A percentile compares a stretch with the other conserved stretches of the same genome.
phyloP scores from a whole-genome alignment of 2,113 vertebrate species.

The Chamaetylas fuelleborni region DNA sequence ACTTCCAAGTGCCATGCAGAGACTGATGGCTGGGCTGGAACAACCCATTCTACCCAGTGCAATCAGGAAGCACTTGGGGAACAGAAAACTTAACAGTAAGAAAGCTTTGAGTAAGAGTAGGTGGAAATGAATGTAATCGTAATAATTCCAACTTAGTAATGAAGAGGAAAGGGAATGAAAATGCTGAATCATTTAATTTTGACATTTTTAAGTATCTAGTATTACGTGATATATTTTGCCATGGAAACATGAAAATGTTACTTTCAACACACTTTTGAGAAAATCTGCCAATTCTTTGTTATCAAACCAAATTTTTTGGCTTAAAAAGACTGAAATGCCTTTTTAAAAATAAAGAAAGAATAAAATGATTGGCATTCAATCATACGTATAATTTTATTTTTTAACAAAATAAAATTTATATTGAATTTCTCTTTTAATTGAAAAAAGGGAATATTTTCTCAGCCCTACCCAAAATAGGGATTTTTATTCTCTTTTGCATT shows the following conservation, averaged over 20 bases:
- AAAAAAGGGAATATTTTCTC: not conserved
- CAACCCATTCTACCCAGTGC: not conserved
- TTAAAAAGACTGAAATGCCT: not conserved
- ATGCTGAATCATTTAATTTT: not conserved
- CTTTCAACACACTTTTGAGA: not conserved
- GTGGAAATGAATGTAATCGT: not conserved
- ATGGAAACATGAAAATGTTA: not conserved
- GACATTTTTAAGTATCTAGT: not conserved
- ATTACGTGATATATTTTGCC: not conserved
- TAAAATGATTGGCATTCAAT: not conserved
- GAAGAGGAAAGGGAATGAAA: not conserved
- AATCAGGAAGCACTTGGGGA: not conserved
- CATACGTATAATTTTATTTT: not conserved
- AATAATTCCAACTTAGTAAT: not conserved
- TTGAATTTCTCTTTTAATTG: not conserved
- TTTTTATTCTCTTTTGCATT: not conserved
- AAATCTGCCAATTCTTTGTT: not conserved
- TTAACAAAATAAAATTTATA: not conserved
- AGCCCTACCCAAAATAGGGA: accelerated
- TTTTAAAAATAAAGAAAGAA: not conserved
- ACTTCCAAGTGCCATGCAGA: not conserved
- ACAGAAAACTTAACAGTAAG: not conserved
- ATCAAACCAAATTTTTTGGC: not conserved
- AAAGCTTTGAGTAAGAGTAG: not conserved
- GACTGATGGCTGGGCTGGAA: not conserved